Evolutionary conservation across 2,888 invertebrate species (phyloP).

Genomic region (Eupsilia transversa): DNA sequence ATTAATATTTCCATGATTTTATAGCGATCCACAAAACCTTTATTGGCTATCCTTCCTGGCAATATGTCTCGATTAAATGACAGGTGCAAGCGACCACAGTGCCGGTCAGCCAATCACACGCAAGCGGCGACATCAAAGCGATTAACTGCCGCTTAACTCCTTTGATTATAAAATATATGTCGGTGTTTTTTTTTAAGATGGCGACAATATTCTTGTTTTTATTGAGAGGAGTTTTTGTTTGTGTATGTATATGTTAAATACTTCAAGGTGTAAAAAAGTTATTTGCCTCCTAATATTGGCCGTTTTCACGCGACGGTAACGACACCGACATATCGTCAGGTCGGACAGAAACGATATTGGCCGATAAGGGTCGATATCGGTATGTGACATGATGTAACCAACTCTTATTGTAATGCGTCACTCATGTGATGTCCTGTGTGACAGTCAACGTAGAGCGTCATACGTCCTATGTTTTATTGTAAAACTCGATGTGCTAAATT

Average conservation of each 20-base stretch:
- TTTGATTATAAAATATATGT: constrained; percentile 35
- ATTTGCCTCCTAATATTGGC: too few species aligned
- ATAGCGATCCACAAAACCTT: constrained; percentile 30
- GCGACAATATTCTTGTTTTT: constrained; percentile 6
- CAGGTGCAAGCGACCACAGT: constrained; percentile 51
- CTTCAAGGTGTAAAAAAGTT: not conserved
- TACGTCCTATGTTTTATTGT: too few species aligned
- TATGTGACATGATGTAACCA: too few species aligned
- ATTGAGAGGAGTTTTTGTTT: not conserved
- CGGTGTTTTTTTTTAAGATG: constrained; percentile 28
- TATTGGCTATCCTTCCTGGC: constrained; percentile 18
- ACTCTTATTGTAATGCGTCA: too few species aligned
- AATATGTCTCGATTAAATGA: constrained; percentile 55
- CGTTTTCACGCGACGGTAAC: too few species aligned
- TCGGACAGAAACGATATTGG: too few species aligned
- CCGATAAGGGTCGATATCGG: too few species aligned
- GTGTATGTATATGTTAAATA: not conserved
- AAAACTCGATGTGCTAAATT: too few species aligned
- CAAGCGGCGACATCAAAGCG: constrained; percentile 59
- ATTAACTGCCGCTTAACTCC: constrained; percentile 50
- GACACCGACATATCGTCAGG: too few species aligned
- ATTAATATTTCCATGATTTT: constrained; percentile 26
- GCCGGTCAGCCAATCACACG: constrained; percentile 56
- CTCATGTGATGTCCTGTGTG: too few species aligned
- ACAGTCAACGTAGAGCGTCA: too few species aligned